A percentile compares a stretch with the other conserved stretches of the same genome.
These are phyloP conservation scores for Pantherophis vulpinus DNA, from an alignment of 2,797 vertebrate genomes.

Conservation along the genomic window DNA sequence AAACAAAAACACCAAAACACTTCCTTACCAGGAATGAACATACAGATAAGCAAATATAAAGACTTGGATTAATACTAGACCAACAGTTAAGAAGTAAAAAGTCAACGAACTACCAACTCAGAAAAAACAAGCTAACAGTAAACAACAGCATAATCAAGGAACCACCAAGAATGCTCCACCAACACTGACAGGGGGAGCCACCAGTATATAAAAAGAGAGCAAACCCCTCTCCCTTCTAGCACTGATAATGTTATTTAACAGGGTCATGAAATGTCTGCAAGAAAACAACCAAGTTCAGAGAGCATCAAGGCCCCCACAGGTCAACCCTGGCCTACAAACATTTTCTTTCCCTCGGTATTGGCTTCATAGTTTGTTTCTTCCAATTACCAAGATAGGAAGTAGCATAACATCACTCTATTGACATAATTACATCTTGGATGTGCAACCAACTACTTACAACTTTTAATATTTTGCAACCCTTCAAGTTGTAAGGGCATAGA, in stretches of 20 bases:
- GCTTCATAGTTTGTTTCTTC: neutral
- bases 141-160: neutral
- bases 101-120: neutral
- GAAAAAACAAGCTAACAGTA: neutral
- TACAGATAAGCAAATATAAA: too few species aligned
- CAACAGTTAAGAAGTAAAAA: too few species aligned
- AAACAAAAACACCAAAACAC: too few species aligned
- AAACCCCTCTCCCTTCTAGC: neutral
- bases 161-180: neutral
- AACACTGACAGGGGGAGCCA: neutral
- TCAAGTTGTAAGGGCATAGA: neutral
- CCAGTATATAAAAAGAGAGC: neutral
- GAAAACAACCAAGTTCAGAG: neutral
- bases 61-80: too few species aligned
- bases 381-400: neutral
- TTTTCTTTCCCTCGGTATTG: neutral
- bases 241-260: neutral
- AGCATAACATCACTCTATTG: neutral
- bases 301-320: neutral
- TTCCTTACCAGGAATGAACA: too few species aligned
- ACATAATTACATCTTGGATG: neutral
- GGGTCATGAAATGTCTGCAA: neutral
- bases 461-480: neutral
- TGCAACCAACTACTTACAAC: neutral
- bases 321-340: neutral